Conservation (phyloP, 2,888 invertebrate genomes). For the Helicoverpa assulta region DNA sequence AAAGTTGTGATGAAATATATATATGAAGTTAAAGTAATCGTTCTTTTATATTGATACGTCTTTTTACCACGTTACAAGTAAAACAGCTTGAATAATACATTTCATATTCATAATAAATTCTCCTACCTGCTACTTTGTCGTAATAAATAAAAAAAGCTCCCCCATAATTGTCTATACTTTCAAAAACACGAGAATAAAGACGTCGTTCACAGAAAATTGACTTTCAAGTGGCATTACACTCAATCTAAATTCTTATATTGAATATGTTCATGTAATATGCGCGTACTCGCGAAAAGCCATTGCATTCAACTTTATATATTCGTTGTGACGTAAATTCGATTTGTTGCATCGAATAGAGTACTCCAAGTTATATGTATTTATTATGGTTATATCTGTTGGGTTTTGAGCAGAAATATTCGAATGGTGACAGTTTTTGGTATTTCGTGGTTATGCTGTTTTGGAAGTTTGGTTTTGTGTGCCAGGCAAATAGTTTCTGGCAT, state of each 20-base stretch:
- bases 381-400: conserved; percentile 46
- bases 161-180: background rate
- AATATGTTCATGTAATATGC: conserved; percentile 58
- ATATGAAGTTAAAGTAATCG: no score
- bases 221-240: conserved; percentile 60
- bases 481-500: conserved; percentile 8
- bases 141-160: conserved; percentile 19
- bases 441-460: background rate
- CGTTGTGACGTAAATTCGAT: conserved; percentile 70
- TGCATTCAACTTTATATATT: conserved; percentile 62
- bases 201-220: conserved; percentile 47
- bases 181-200: conserved; percentile 26
- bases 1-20: no score
- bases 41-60: no score
- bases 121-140: no score
- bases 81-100: background rate
- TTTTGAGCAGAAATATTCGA: conserved; percentile 42
- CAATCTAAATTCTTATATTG: conserved; percentile 68
- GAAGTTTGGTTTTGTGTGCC: conserved; percentile 27
- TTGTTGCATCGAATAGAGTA: conserved; percentile 63
- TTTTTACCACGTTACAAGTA: no score
- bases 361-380: conserved; percentile 46
- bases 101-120: background rate
- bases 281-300: conserved; percentile 45
- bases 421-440: conserved; percentile 38